Evolutionary conservation across 2,888 invertebrate species (phyloP), one percentile per base, ranked within the genome.

Genomic region (Sesia apiformis): DNA sequence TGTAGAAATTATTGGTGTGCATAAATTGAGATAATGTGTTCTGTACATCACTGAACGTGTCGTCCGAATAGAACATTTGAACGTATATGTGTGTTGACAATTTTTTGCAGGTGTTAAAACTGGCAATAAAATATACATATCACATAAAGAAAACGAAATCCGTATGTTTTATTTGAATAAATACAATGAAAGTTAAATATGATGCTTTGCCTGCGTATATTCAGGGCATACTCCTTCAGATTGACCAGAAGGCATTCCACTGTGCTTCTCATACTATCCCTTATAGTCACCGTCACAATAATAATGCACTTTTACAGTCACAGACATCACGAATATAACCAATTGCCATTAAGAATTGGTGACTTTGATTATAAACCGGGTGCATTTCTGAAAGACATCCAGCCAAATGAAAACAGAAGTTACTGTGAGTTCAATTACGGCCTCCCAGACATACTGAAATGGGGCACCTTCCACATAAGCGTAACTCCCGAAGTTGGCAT

Each of bases 361-460:
- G 83, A 89, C 66, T 86, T 77, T 69, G 77, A 83, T 61, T 84
- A 90, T 62, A 76, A 71, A 62, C 87, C 88, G 8, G 84, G 89
- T 41, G 62, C 73, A 23, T 91, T 90, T 62, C 67, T 90, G 5
- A 80, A 75, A 62, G 90, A 91, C 49, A 74, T 69, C 52, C 84
- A 88, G 58, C 91, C 92, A 57, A 81, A 82, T 41, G 84, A 83
- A 52, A 93, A 93, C 66, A 69, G 62, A 56, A 82, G 69, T 53
- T 92, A 88, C 69, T 94, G 93, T 67, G 81, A 86, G 53, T 93
- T 91, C 65, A 91, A 91, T 61, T 92, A 92, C 66, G 91, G 91
- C 51, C 78, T 93, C 52, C 92, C 92, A 3, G 73, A 86, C 43
- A 74, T 74, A 8, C 75, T 93, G n/a, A 79, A 83, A 59, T 90